These are phyloP conservation scores for Hydrozoanthus gracilis DNA, from an alignment of 92 coral and sea anemone species.

Conservation along the genomic window DNA sequence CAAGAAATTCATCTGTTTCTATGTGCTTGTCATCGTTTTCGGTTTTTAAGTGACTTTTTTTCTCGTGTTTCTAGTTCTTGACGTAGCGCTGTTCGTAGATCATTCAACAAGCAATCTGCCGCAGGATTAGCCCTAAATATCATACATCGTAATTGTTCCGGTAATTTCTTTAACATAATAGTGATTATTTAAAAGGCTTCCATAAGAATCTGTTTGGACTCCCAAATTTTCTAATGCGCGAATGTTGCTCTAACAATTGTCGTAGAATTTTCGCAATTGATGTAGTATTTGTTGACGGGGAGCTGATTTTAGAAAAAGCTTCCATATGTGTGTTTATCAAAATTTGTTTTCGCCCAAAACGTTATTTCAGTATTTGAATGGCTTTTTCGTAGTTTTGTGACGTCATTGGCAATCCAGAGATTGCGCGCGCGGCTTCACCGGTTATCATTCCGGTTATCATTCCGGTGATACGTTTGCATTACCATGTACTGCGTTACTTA, in stretches of 20 bases:
- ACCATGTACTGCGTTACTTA: no score
- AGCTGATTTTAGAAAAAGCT: constrained; percentile 8
- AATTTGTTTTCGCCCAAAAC: no score
- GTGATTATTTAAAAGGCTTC: constrained; percentile 43
- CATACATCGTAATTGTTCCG: constrained; percentile 27
- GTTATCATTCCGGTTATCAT: no score
- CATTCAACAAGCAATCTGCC: constrained; percentile 53
- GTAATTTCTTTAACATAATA: constrained; percentile 38
- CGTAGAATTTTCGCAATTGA: constrained; percentile 11
- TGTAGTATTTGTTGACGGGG: background rate
- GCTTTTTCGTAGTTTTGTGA: no score
- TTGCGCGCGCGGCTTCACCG: no score
- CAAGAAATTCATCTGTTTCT: background rate
- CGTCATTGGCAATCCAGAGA: no score
- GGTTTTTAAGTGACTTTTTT: constrained; percentile 42
- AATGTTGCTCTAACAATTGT: constrained; percentile 33
- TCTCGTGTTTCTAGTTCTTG: constrained; percentile 60
- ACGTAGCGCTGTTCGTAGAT: constrained; percentile 39
- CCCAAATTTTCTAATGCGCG: constrained; percentile 33
- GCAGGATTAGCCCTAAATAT: constrained; percentile 48
- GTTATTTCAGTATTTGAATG: no score
- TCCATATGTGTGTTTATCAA: background rate
- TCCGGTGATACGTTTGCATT: no score
- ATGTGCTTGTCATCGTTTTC: constrained; percentile 26
- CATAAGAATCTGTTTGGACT: constrained; percentile 35